These are phyloP conservation scores for Callosobruchus maculatus DNA, from an alignment of 2,888 invertebrate genomes.

Conservation along the genomic window DNA sequence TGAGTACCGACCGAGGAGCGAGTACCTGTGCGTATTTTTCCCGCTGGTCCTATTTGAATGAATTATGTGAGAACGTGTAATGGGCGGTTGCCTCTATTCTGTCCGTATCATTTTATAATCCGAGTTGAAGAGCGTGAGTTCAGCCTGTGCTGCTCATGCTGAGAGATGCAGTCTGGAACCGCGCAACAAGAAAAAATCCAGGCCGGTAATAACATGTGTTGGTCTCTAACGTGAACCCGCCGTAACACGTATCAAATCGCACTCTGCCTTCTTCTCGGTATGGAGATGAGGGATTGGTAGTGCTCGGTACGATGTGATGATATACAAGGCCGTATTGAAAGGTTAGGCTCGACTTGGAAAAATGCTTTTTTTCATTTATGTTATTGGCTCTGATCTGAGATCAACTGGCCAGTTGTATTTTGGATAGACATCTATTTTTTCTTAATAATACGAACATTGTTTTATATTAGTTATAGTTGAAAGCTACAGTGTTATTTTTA, in stretches of 20 bases:
- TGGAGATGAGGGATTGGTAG: not conserved
- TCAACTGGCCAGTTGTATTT: too few relatives aligned
- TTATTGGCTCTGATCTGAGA: too few relatives aligned
- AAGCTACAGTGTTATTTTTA: too few relatives aligned
- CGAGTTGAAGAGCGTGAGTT: constrained; percentile 14
- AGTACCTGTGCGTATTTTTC: constrained; percentile 1
- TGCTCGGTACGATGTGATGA: not conserved
- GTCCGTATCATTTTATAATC: constrained; percentile 19
- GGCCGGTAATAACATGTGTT: not conserved
- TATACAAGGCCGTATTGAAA: too few relatives aligned
- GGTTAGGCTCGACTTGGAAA: too few relatives aligned
- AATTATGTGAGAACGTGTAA: constrained; percentile 19
- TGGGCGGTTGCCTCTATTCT: constrained; percentile 17
- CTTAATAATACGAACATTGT: too few relatives aligned
- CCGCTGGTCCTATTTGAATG: constrained; percentile 17
- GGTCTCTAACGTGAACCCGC: not conserved
- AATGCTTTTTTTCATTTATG: too few relatives aligned
- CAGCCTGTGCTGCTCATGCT: not conserved
- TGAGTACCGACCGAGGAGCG: not conserved
- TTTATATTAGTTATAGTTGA: too few relatives aligned
- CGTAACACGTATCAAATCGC: not conserved
- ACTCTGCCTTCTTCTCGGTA: not conserved
- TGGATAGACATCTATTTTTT: too few relatives aligned
- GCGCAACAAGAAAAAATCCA: not conserved
- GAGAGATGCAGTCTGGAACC: not conserved